Conservation (phyloP, 2,797 vertebrate genomes). For the Diceros bicornis region DNA sequence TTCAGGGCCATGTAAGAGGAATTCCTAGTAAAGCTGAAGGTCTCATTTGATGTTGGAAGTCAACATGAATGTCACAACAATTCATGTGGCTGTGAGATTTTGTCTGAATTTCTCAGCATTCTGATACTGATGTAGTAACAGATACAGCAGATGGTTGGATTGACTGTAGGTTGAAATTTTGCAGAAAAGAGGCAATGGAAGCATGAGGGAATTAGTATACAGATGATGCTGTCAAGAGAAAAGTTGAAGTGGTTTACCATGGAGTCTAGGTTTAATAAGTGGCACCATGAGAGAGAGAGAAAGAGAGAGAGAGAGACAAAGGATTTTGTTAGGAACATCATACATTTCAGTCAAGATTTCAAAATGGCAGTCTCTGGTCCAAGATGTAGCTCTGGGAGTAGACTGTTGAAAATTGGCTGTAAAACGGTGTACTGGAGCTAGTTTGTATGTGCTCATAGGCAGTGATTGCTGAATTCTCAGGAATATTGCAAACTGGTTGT, state of each 20-base stretch:
- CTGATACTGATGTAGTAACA: neutral
- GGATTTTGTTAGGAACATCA: neutral
- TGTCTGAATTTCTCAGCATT: neutral
- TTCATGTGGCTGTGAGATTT: neutral
- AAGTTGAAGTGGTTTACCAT: neutral
- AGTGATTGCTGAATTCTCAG: neutral
- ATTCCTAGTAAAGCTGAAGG: neutral
- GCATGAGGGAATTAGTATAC: neutral
- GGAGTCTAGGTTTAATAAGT: neutral
- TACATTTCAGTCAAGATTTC: neutral
- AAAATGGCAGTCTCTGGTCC: neutral
- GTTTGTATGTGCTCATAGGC: neutral
- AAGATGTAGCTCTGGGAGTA: neutral
- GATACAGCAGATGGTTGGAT: neutral
- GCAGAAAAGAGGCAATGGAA: neutral
- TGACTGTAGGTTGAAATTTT: neutral
- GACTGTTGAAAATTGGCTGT: neutral
- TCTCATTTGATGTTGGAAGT: neutral
- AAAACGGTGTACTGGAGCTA: neutral
- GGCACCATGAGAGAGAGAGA: no score
- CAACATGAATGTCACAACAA: neutral
- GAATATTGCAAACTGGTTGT: neutral
- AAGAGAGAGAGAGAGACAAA: neutral
- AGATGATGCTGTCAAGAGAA: neutral
- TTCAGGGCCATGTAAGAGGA: neutral